These are phyloP conservation scores for Chelidonichthys spinosus DNA, from an alignment of 2,797 vertebrate genomes.

Conservation along the genomic window DNA sequence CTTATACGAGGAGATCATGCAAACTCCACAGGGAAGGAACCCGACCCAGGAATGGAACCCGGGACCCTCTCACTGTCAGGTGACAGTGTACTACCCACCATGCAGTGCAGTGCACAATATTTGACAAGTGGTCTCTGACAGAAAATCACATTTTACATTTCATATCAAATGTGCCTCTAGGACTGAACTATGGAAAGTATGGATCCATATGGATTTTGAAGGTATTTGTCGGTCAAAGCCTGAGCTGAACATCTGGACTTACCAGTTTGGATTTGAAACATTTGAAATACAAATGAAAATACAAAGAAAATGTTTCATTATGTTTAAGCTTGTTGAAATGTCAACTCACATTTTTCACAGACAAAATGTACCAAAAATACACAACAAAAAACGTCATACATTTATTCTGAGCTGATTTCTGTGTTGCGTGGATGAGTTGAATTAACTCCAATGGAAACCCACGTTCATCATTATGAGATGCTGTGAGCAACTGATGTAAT, in stretches of 20 bases:
- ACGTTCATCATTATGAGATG: background rate
- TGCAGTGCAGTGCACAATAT: too few relatives aligned
- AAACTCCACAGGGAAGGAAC: too few relatives aligned
- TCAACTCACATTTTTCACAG: background rate
- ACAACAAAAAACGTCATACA: background rate
- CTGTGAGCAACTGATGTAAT: background rate
- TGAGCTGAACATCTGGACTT: background rate
- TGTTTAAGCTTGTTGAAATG: background rate
- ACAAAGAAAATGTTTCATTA: background rate
- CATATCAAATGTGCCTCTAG: too few relatives aligned
- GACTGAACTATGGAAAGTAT: too few relatives aligned
- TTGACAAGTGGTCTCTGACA: too few relatives aligned
- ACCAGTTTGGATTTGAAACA: background rate
- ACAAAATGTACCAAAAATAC: too few relatives aligned
- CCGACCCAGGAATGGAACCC: too few relatives aligned
- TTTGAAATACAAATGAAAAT: background rate
- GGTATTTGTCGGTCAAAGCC: background rate
- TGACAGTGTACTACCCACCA: too few relatives aligned
- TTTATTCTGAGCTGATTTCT: background rate
- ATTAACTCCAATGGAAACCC: background rate
- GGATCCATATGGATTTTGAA: background rate
- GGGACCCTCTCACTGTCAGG: too few relatives aligned
- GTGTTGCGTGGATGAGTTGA: background rate
- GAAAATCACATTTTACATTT: too few relatives aligned
- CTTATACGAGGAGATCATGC: too few relatives aligned